These are phyloP conservation scores for Drosophila neotestacea DNA, from an alignment of 2,888 invertebrate genomes.

Conservation along the genomic window DNA sequence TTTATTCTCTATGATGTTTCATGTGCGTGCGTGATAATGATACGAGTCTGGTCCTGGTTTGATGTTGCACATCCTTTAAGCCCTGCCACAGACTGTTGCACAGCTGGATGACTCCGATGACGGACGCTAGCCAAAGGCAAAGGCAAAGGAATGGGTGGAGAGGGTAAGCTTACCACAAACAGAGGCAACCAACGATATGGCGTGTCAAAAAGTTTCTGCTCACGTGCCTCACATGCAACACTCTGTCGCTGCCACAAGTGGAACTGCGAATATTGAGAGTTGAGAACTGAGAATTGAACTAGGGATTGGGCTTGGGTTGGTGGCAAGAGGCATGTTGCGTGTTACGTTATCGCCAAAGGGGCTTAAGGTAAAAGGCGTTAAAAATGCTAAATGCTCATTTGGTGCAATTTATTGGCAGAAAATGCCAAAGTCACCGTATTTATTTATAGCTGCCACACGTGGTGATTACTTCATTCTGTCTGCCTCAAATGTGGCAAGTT, in stretches of 20 bases:
- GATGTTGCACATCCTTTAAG: slow-evolving; percentile 62
- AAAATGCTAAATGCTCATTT: slow-evolving; percentile 75
- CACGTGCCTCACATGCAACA: slow-evolving; percentile 51
- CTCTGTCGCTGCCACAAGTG: slow-evolving; percentile 2
- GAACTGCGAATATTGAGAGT: slow-evolving; percentile 13
- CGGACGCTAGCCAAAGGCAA: slow-evolving; percentile 7
- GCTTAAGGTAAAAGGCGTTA: slow-evolving; percentile 68
- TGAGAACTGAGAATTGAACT: slow-evolving; percentile 6
- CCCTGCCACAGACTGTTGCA: slow-evolving; percentile 37
- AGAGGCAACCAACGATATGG: slow-evolving; percentile 21
- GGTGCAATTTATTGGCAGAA: slow-evolving; percentile 66
- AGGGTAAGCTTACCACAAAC: slow-evolving; percentile 1
- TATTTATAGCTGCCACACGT: slow-evolving; percentile 54
- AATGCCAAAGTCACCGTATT: slow-evolving; percentile 35
- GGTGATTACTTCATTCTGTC: slow-evolving; percentile 43
- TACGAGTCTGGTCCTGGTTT: slow-evolving; percentile 51
- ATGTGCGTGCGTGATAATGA: slow-evolving; percentile 68
- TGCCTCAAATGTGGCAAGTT: neutral
- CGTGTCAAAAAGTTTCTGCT: slow-evolving; percentile 58
- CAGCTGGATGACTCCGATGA: slow-evolving; percentile 32
- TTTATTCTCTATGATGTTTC: slow-evolving; percentile 16
- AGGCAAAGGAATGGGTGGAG: neutral
- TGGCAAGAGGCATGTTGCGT: slow-evolving; percentile 60
- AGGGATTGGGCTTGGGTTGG: slow-evolving; percentile 12
- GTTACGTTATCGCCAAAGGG: slow-evolving; percentile 61